Base-by-base conservation (phyloP, 2,888 invertebrate genomes). In the Miltochrista miniata region DNA sequence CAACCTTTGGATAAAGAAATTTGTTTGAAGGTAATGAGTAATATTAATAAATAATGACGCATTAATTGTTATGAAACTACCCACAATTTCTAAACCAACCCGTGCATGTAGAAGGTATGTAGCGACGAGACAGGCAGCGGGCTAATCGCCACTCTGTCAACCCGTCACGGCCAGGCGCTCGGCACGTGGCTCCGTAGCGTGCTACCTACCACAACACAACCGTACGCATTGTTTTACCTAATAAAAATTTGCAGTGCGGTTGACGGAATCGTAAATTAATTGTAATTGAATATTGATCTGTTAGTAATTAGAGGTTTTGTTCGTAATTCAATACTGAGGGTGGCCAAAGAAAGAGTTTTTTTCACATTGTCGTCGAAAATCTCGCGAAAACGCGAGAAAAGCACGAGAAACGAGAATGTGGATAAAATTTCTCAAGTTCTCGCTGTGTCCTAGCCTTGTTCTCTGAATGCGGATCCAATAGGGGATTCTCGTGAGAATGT, bases 81-180 rank as follows among this genome's bases (percentile, higher is more conserved):
- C 34, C 13, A 11, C 43, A 35, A 35, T 44, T 46, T 47, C 47
- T 51, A 47, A 51, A 11, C 44, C 34, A 45, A 41, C 37, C 46
- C 35, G 45, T 48, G 43, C 51, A 36, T 48, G 45, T 39, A 40
- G 37, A 48, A 47, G 54, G 60, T 63, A 57, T 56, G 58, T 59
- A 51, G 64, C 58, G 11, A 43, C 40, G 54, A 58, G 71, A 66
- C 72, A 74, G 79, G 78, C 81, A 79, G 80, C 76, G 76, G 81
- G 81, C 85, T 82, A 84, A 83, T 83, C 87, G 82, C 73, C 80
- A 79, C 83, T 85, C 81, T 74, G 79, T 85, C 85, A 84, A 69
- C 65, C 64, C 74, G 86, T 87, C 89, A 85, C 69, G 56, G 64
- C 64, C 87, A 87, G 82, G 45, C 73, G 54, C 54, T 24, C 56